These are phyloP conservation scores for Paradisaea rubra DNA, from an alignment of 2,113 vertebrate species.

Conservation along the genomic window DNA sequence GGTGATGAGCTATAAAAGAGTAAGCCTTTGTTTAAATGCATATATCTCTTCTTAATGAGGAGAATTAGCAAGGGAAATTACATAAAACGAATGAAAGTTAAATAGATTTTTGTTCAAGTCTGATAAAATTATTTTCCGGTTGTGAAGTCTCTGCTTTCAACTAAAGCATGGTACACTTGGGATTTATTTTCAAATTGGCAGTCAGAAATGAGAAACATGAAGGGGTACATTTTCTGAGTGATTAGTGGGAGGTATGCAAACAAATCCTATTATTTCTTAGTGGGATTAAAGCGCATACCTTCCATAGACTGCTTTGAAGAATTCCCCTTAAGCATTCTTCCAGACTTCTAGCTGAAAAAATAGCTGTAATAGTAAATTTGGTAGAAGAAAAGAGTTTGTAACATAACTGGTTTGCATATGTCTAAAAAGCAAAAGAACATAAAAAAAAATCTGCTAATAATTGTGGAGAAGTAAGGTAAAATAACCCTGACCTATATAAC, in stretches of 20 bases:
- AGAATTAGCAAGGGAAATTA: constrained; percentile 54
- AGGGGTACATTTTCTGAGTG: neutral
- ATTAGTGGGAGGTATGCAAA: constrained; percentile 40
- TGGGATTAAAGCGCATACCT: constrained; percentile 32
- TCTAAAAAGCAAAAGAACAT: neutral
- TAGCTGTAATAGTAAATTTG: neutral
- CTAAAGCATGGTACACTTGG: neutral
- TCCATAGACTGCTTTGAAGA: constrained; percentile 20
- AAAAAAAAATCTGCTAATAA: neutral
- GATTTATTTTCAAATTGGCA: constrained; percentile 39
- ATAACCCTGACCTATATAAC: neutral
- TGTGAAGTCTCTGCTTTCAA: neutral
- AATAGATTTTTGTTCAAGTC: constrained; percentile 55
- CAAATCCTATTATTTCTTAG: constrained; percentile 45
- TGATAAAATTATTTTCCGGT: constrained; percentile 54
- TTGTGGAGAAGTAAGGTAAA: neutral
- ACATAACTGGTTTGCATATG: fast-evolving
- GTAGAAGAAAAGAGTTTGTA: neutral
- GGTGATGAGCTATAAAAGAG: constrained; percentile 41
- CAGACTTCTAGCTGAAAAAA: neutral
- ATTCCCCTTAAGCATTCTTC: neutral
- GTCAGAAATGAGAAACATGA: constrained; percentile 13
- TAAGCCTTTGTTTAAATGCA: constrained; percentile 52
- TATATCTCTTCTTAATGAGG: constrained; percentile 36
- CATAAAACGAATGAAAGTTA: constrained; percentile 33